Percentiles rank a stretch among this genome's conserved stretches.
Evolutionary conservation across 2,888 invertebrate species (phyloP).

Genomic region (Hofmannophila pseudospretella): DNA sequence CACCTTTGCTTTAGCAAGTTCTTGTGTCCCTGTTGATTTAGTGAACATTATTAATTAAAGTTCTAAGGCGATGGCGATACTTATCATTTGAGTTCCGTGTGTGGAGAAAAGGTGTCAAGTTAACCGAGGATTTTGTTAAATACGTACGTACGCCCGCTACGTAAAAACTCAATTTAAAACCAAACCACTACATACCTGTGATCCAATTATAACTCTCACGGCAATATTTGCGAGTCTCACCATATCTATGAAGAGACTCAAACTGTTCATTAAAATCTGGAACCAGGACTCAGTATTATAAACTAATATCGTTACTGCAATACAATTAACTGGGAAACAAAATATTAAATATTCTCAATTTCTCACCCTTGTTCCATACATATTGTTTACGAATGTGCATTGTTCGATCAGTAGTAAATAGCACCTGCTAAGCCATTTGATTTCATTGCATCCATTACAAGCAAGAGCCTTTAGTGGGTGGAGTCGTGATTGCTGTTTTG

Average conservation of each 20-base stretch:
- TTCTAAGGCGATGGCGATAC: constrained; percentile 1
- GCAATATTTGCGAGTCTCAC: constrained; percentile 47
- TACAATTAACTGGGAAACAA: too few relatives aligned
- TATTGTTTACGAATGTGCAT: constrained; percentile 47
- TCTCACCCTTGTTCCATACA: constrained; percentile 58
- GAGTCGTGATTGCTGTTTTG: background rate
- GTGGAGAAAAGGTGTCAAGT: background rate
- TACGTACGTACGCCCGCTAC: too few relatives aligned
- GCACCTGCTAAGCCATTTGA: constrained; percentile 41
- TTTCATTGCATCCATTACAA: constrained; percentile 18
- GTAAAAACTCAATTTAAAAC: too few relatives aligned
- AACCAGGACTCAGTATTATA: too few relatives aligned
- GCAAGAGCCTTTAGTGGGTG: constrained; percentile 12
- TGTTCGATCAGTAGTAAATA: constrained; percentile 54
- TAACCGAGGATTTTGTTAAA: too few relatives aligned
- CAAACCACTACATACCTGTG: too few relatives aligned
- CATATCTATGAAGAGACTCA: constrained; percentile 54
- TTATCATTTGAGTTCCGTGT: constrained; percentile 6
- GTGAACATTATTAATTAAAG: constrained; percentile 28
- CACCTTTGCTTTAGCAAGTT: constrained; percentile 23
- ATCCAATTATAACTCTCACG: constrained; percentile 38
- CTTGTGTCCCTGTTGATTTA: constrained; percentile 25
- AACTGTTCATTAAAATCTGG: constrained; percentile 52
- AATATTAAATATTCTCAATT: too few relatives aligned
- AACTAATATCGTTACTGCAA: too few relatives aligned